Base-by-base conservation (phyloP, 1,140 invertebrate genomes). In the Zaprionus tsacasi region DNA sequence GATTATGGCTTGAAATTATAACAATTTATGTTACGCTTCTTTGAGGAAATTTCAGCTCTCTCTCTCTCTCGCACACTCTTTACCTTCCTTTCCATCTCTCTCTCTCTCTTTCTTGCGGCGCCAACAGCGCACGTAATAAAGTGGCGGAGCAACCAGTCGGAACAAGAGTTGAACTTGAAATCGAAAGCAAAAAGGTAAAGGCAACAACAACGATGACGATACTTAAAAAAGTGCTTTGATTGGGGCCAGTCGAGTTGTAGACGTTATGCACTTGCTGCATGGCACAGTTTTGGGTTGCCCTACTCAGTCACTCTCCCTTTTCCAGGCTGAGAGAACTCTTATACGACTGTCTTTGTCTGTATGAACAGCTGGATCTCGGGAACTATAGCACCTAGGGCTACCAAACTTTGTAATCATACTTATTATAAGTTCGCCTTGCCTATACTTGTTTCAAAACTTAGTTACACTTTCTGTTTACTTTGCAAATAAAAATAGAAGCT, bases 101-200 rank as follows among this genome's bases (percentile, higher is more conserved):
- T 21, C 21, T 21, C 36, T 56, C 6, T 30, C 27, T 6, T 30
- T 30, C 27, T 30, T 30, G 27, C 25, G 63, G 69, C 73, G 83
- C 73, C 66, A 82, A 79, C 69, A 52, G 76, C 30, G 54, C 54
- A 69, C 86, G 85, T 89, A 89, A 89, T 89, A 90, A 89, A 89
- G 78, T 85, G 63, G 64, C 77, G 57, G 60, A 52, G 74, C 85
- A 89, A 79, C 85, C 85, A 90, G 58, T 85, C 75, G 85, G 86
- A 89, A 89, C 85, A 83, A 78, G 81, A 85, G 85, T 89, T 88
- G 85, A 89, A 89, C 85, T 89, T 89, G 85, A 89, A 89, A 89
- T 75, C 78, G 85, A 89, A 89, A 89, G 66, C 75, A 70, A 76
- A 75, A 57, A 30, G 27, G 45, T 43, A 50, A 67, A 58, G 45